phyloP scores from a whole-genome alignment of 1,140 invertebrate genomes.

The Muscidifurax raptorellus region DNA sequence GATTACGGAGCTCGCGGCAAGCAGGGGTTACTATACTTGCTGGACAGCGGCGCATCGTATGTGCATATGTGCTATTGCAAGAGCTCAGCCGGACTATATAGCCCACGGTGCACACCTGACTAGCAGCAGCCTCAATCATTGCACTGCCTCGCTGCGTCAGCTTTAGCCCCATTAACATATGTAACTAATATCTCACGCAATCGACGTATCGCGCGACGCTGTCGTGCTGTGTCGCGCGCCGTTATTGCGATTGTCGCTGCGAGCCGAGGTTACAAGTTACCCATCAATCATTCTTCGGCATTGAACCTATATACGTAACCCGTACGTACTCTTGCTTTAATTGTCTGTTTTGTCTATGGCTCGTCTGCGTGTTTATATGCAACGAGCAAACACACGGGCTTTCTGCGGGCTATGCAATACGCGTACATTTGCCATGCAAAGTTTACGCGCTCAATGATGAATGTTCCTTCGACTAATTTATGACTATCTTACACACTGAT shows the following conservation, averaged over 20 bases:
- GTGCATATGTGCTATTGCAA: too few relatives aligned
- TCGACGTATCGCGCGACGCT: slow-evolving; percentile 8
- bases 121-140: too few relatives aligned
- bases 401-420: too few relatives aligned
- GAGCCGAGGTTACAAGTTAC: slow-evolving; percentile 66
- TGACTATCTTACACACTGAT: background rate
- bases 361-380: too few relatives aligned
- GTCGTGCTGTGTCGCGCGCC: too few relatives aligned
- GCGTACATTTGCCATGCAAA: slow-evolving; percentile 1
- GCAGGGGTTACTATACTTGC: slow-evolving; percentile 14
- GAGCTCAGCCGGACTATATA: too few relatives aligned
- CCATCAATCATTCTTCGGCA: slow-evolving; percentile 70
- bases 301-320: slow-evolving; percentile 68
- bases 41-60: background rate
- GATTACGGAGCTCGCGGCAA: slow-evolving; percentile 39
- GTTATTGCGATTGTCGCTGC: slow-evolving; percentile 16
- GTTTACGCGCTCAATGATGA: background rate
- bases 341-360: background rate
- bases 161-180: slow-evolving; percentile 48
- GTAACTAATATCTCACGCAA: slow-evolving; percentile 51
- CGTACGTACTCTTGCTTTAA: too few relatives aligned
- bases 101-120: background rate
- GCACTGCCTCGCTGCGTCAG: background rate
- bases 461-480: slow-evolving; percentile 13
- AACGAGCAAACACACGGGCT: too few relatives aligned